Base-by-base conservation (phyloP, 2,888 invertebrate genomes). In the Ecliptopera silaceata region DNA sequence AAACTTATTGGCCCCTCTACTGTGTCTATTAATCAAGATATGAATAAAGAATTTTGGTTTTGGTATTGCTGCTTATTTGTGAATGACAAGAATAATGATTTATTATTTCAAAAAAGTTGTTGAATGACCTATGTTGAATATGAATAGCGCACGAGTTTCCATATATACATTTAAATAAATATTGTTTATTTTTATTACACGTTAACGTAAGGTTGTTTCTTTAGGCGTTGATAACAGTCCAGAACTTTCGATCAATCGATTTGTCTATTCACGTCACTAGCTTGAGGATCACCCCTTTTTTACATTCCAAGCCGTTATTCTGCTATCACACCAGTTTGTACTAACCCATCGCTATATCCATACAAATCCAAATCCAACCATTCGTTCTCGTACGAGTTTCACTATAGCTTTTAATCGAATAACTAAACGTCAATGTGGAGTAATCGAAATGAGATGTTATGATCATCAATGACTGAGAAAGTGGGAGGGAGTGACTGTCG, bases 401-500 rank as follows among this genome's bases (percentile, higher is more conserved):
- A 60, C 50, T 39, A 56, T 41, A 43, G 48, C 59, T 66, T 64
- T 52, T 61, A 63, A 64, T 63, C 43, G 58, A 52, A 59, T 65
- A 56, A 58, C 42, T 56, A 51, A 65, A 56, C 60, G 53, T 68
- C 69, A 65, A 50, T 66, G 69, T 68, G 38, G 66, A 65, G 49
- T 54, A 57, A 53, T 53, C n/a, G 64, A 59, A 54, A 59, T 57
- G 62, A 56, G 48, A 47, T 43, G 46, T 15, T 61, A 42, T 57
- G 57, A 59, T 63, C 56, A 57, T 60, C 63, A 50, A 43, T 50
- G 34, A 56, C 45, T 56, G 55, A 59, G 59, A 66, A 65, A 62
- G 71, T 69, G 74, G 71, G 64, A 67, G 62, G 60, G 70, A 75
- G 78, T 77, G 77, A 71, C 69, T 70, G 71, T 69, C 53, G 59